phyloP scores from a whole-genome alignment of 53 echinoderm and acorn worm species.

The Henricia sp. region DNA sequence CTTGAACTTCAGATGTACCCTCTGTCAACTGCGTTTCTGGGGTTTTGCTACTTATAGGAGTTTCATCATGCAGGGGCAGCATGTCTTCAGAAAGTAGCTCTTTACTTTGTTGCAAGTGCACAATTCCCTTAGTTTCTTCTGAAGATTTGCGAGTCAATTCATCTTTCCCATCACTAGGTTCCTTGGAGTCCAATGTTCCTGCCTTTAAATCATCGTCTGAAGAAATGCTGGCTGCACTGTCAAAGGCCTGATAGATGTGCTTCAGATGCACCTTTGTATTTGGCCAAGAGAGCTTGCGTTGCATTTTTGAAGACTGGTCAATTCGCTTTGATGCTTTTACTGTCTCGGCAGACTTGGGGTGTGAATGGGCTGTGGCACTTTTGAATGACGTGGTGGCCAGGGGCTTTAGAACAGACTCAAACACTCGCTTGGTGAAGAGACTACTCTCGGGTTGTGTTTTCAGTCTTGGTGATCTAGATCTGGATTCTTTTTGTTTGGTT shows the following conservation, averaged over 20 bases:
- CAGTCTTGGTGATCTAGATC: conserved; percentile 3
- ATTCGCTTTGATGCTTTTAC: background rate
- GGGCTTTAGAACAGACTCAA: conserved; percentile 22
- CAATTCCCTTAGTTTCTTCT: background rate
- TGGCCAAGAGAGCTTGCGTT: conserved; percentile 26
- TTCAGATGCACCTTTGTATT: conserved; percentile 33
- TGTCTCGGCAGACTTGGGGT: background rate
- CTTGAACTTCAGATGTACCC: too few species aligned
- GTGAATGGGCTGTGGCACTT: background rate
- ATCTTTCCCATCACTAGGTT: background rate
- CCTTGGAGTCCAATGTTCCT: background rate
- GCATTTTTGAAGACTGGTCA: conserved; percentile 9
- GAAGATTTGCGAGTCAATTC: background rate
- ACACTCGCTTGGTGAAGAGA: conserved; percentile 1
- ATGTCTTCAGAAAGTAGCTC: background rate
- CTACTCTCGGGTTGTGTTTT: background rate
- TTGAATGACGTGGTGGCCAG: background rate
- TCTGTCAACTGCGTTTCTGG: too few species aligned
- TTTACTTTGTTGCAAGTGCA: background rate
- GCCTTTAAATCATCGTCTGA: background rate
- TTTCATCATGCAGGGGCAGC: background rate
- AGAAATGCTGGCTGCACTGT: background rate
- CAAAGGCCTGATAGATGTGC: conserved; percentile 42
- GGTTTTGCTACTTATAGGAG: too few species aligned
- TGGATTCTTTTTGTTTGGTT: background rate